Evolutionary conservation across 2,888 invertebrate species (phyloP), one percentile per base, ranked within the genome.

Genomic region (Invenusta paracnida): DNA sequence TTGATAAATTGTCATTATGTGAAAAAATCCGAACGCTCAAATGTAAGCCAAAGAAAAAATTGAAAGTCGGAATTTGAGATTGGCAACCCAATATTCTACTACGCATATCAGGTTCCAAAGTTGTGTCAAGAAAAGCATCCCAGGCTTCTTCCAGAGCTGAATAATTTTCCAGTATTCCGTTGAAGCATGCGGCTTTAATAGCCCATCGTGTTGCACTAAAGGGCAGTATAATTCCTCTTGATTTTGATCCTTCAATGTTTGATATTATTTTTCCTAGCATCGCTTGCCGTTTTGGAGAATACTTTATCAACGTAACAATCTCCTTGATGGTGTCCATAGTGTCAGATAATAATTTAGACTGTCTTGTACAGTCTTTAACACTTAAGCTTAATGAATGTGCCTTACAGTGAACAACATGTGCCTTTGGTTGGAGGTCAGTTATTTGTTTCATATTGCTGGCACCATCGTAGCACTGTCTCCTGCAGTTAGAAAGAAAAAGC

Each of bases 241-340:
- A 5, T n/a, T 5, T 5, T 48, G 5, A 5, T 13, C 23, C 73
- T 23, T 73, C 25, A n/a, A 73, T 73, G 25, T 73, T 73, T 23
- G 73, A 5, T 23, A 13, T 73, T 2, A 73, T 73, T 13, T 73
- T 23, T n/a, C 73, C 73, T 23, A 73, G 23, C 2, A 73, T 73
- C 5, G 5, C 5, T 48, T 48, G 5, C 17, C 17, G 48, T 48
- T 48, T 48, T 48, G 48, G 48, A 11, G 48, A 48, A 48, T 11
- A 48, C 17, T 79, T 79, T 79, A 79, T 79, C 11, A 79, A 29
- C n/a, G 81, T 79, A 11, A 79, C 81, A 79, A 79, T 79, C 17
- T 79, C 81, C 17, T 79, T 79, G 2, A n/a, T 28, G 2, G 81
- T 79, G 29, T 79, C n/a, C 5, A 79, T 28, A 11, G 81, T 79